Percentiles rank a stretch among this genome's conserved stretches.
Conservation (phyloP, 2,888 invertebrate species). For the Stramonita haemastoma region DNA sequence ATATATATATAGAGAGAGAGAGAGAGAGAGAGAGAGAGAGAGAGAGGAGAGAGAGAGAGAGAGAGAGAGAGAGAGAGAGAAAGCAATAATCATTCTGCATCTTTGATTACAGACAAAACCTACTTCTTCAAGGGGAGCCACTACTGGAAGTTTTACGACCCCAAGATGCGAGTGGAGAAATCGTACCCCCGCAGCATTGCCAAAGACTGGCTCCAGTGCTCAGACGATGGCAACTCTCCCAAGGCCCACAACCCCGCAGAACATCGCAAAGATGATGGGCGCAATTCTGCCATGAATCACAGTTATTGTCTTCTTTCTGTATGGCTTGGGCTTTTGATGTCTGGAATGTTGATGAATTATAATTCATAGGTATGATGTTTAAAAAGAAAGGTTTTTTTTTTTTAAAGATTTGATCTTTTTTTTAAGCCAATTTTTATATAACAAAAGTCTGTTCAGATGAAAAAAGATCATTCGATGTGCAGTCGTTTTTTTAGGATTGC, state of each 20-base stretch:
- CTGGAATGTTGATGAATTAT: neutral
- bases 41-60: no score
- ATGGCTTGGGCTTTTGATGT: neutral
- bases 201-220: constrained; percentile 58
- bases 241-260: constrained; percentile 9
- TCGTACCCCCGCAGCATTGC: constrained; percentile 58
- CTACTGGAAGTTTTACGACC: constrained; percentile 88
- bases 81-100: neutral
- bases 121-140: constrained; percentile 96
- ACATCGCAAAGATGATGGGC: neutral
- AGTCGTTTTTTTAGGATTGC: no score
- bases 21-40: no score
- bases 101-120: constrained; percentile 84
- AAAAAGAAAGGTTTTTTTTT: neutral
- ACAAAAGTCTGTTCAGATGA: no score
- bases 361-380: neutral
- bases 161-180: constrained; percentile 63
- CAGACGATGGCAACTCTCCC: neutral
- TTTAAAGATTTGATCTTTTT: no score
- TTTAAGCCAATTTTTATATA: no score
- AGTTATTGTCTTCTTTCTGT: neutral
- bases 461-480: no score
- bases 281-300: neutral
- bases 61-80: no score
- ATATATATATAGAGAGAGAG: no score